A percentile compares a stretch with the other conserved stretches of the same genome.
These are phyloP conservation scores for Lutraria rhynchaena DNA, from an alignment of 1,140 invertebrate genomes.

Conservation along the genomic window DNA sequence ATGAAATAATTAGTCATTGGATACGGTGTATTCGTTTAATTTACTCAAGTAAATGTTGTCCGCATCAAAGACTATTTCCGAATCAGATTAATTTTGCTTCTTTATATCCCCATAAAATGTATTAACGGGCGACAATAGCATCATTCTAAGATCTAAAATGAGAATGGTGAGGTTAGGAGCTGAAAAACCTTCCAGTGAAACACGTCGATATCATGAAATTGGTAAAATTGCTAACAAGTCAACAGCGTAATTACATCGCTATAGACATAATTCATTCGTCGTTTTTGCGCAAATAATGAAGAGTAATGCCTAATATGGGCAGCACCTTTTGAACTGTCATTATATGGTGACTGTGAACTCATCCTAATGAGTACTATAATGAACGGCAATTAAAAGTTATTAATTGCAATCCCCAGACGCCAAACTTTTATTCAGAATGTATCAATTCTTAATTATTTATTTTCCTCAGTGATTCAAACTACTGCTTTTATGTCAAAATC, in stretches of 20 bases:
- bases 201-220: constrained; percentile 35
- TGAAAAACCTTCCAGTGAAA: constrained; percentile 18
- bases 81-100: constrained; percentile 37
- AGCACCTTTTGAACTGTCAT: constrained; percentile 22
- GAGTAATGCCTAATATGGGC: constrained; percentile 12
- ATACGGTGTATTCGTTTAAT: constrained; percentile 33
- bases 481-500: not conserved
- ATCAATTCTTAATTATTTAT: constrained; percentile 32
- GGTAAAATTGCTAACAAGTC: constrained; percentile 35
- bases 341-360: constrained; percentile 18
- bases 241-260: constrained; percentile 4
- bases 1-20: constrained; percentile 43
- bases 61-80: constrained; percentile 24
- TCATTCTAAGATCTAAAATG: not conserved
- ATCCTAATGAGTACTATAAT: constrained; percentile 17
- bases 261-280: not conserved
- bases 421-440: constrained; percentile 2
- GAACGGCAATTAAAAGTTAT: constrained; percentile 32
- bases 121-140: constrained; percentile 29
- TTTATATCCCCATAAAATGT: constrained; percentile 36
- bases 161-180: not conserved
- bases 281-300: constrained; percentile 5
- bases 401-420: constrained; percentile 16
- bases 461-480: not conserved
- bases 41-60: constrained; percentile 40